Evolutionary conservation across 1,140 invertebrate genomes (phyloP).

Genomic region (Penaeus japonicus): DNA sequence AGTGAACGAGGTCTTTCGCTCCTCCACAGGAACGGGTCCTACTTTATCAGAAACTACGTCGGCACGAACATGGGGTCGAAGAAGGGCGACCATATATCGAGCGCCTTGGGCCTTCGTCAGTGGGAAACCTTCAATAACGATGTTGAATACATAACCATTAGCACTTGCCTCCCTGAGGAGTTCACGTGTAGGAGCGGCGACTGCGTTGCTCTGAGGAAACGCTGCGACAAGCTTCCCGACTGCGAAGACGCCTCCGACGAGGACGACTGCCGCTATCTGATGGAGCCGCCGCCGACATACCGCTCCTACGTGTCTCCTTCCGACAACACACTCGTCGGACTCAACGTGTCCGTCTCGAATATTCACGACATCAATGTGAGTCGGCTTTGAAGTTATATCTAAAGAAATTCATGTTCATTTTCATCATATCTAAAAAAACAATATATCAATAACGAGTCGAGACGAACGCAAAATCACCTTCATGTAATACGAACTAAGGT

Average conservation of each 20-base stretch:
- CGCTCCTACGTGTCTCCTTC: slow-evolving; percentile 25
- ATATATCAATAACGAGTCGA: too few relatives aligned
- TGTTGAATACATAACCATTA: neutral
- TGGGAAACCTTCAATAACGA: neutral
- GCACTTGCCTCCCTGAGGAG: slow-evolving; percentile 10
- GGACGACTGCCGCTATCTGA: slow-evolving; percentile 29
- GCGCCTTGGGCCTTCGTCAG: neutral
- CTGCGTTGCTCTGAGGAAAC: slow-evolving; percentile 11
- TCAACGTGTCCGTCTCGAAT: slow-evolving; percentile 16
- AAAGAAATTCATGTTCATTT: neutral
- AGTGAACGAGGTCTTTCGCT: slow-evolving; percentile 34
- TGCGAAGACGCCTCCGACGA: slow-evolving; percentile 32
- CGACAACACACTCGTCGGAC: slow-evolving; percentile 10
- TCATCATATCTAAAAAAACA: too few relatives aligned
- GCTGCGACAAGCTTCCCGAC: slow-evolving; percentile 43
- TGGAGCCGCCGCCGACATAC: slow-evolving; percentile 20
- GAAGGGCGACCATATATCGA: neutral
- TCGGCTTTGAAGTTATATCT: neutral
- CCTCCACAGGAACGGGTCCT: neutral
- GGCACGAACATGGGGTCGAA: neutral
- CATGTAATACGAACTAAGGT: too few relatives aligned
- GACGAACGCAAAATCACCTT: too few relatives aligned
- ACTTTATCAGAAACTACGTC: slow-evolving; percentile 18
- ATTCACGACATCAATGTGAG: slow-evolving; percentile 42
- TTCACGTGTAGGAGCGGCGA: slow-evolving; percentile 38